Base-by-base conservation (phyloP, 2,113 vertebrate species). In the Coptodon rendalli region DNA sequence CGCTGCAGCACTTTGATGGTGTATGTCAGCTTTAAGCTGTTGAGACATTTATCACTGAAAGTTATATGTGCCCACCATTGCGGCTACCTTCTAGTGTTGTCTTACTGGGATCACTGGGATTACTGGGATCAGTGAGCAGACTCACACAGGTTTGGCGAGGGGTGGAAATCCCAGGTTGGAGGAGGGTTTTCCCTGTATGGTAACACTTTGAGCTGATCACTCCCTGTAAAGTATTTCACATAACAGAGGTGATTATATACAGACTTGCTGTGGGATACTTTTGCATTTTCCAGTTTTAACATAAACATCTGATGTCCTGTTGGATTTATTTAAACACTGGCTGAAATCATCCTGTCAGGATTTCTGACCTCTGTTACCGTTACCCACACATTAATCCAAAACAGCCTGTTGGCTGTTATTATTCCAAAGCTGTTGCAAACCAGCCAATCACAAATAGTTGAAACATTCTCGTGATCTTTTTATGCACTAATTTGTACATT, bases 161-260 rank as follows among this genome's bases (percentile, higher is more conserved):
- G 22, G 22, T 7, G 22, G 11, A 13, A 54, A 24, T 56, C 53
- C 53, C 53, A 56, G 53, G 53, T 56, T 56, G n/a, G n/a, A 22
- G 52, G 52, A 27, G 22, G 54, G 4, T 56, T 56, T 56, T 19
- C 53, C 53, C 11, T 4, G 54, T 13, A 56, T 7, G 22, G 54
- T 27, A 27, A 27, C 54, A 56, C 22, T 56, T 13, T 56, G 11
- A 0, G 22, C 22, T 56, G 53, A 56, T 24, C 53, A 13, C 53
- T 54, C n/a, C 10, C n/a, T 6, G 10, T 24, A 24, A 54, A 13
- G 53, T 56, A 24, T 56, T 24, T 24, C n/a, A 24, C 53, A 56
- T 24, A 7, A 24, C 53, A 0, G 53, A 56, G 53, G 0, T 56
- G 53, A 1, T 13, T 24, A 13, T 1, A 9, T 59, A 0, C 14